Base-by-base conservation (phyloP, 2,113 vertebrate species). In the Odocoileus hemionus region DNA sequence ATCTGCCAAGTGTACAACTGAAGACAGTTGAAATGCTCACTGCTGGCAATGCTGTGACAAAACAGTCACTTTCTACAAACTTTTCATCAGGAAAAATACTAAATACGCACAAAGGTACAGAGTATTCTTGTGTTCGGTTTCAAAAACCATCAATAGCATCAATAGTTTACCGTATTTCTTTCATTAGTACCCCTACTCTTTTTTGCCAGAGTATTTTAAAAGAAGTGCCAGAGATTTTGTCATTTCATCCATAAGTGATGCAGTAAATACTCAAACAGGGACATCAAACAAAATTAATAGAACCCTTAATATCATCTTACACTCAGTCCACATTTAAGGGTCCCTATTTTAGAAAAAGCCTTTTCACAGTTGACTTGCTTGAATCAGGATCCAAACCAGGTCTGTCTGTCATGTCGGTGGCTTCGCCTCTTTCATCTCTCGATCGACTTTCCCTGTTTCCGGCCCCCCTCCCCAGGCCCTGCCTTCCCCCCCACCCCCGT, bases 141-240 rank as follows among this genome's bases (percentile, higher is more conserved):
- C n/a, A n/a, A 12, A 7, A 45, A n/a, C 58, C 10, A 6, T 36
- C 57, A 47, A 36, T 16, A 45, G 43, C 10, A 6, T 36, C 57
- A 54, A 36, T 16, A 45, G 43, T 45, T 70, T 13, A n/a, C 5
- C 11, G 1, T 19, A n/a, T 58, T 60, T 70, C 5, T 91, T 90
- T 76, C 60, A 4, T 87, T 19, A 10, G 7, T 23, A 16, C 39
- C 47, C 17, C 23, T 16, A 7, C 21, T 33, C 61, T 36, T 52
- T 90, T 90, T 74, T 39, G 50, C 54, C 79, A 17, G 36, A 57
- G 23, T 45, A 3, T 85, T 96, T 91, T 54, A 91, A 94, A 85
- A 86, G 45, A 85, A 80, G 52, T 57, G 8, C 30, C 60, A 76
- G 23, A 76, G 19, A 7, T 50, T n/a, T 19, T 67, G 7, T 52